A percentile compares a stretch with the other conserved stretches of the same genome.
Conservation (phyloP, 2,797 vertebrate genomes). For the Sebastes hopkinsi region DNA sequence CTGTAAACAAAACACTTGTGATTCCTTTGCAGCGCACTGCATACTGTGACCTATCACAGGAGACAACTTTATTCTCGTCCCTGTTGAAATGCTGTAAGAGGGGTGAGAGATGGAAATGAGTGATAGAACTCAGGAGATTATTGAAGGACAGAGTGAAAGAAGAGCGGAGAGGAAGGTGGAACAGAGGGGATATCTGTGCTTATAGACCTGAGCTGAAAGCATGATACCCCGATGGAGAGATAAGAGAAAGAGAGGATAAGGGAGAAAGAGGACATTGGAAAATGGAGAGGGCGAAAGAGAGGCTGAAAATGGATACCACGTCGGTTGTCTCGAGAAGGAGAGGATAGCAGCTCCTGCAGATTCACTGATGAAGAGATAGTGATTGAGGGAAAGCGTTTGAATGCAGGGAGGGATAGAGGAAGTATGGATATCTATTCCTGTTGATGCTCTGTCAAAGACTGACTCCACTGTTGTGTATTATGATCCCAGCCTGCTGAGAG, state of each 20-base stretch:
- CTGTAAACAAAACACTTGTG: constrained; percentile 12
- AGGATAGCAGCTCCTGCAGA: constrained; percentile 52
- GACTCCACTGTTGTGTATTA: constrained; percentile 64
- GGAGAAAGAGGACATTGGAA: constrained; percentile 57
- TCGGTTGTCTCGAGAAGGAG: constrained; percentile 37
- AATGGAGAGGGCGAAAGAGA: constrained; percentile 61
- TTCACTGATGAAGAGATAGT: constrained; percentile 65
- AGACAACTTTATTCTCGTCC: constrained; percentile 38
- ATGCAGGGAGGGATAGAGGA: constrained; percentile 40
- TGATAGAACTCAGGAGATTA: constrained; percentile 59
- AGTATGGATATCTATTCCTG: constrained; percentile 58
- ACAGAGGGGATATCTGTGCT: constrained; percentile 69
- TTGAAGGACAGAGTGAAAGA: constrained; percentile 69
- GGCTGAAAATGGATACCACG: constrained; percentile 59
- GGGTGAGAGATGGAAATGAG: constrained; percentile 60
- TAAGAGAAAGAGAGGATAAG: constrained; percentile 60
- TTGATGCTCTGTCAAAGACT: constrained; percentile 64
- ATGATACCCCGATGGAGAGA: constrained; percentile 75
- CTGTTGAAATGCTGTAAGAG: constrained; percentile 17
- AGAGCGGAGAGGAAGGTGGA: constrained; percentile 63
- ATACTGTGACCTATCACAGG: not conserved
- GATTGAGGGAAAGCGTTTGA: constrained; percentile 44
- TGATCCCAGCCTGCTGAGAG: constrained; percentile 55
- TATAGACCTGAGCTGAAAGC: constrained; percentile 61
- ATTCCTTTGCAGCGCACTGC: not conserved